Conservation (phyloP, 1,140 invertebrate genomes). For the Chymomyza costata region DNA sequence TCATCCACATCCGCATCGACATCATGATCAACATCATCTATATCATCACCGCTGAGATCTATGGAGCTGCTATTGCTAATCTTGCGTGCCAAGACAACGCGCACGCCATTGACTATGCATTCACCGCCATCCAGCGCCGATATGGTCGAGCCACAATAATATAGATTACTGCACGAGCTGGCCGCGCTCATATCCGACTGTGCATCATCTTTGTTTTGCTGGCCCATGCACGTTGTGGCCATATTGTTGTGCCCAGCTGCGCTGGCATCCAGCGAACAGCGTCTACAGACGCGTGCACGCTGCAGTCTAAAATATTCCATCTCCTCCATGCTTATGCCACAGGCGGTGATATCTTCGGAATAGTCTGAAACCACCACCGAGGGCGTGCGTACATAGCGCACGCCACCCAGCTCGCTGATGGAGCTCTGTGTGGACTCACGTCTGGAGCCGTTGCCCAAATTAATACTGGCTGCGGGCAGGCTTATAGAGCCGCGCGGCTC, state of each 20-base stretch:
- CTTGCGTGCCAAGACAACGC: conserved; percentile 77
- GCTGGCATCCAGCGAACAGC: conserved; percentile 62
- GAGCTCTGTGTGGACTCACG: conserved; percentile 69
- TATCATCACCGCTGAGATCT: conserved; percentile 78
- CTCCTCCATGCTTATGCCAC: conserved; percentile 81
- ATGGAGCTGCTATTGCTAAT: conserved; percentile 79
- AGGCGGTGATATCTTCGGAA: conserved; percentile 82
- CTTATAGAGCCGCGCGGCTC: conserved; percentile 8
- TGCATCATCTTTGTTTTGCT: conserved; percentile 44
- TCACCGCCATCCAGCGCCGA: conserved; percentile 78
- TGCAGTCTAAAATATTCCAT: conserved; percentile 80
- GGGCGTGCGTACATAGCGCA: conserved; percentile 83
- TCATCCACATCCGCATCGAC: conserved; percentile 3
- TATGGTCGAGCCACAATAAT: conserved; percentile 77
- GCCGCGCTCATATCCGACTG: conserved; percentile 79
- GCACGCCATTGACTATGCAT: conserved; percentile 75
- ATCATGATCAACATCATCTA: conserved; percentile 17
- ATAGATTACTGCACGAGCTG: conserved; percentile 81
- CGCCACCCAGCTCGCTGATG: conserved; percentile 59
- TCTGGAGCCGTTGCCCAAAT: conserved; percentile 40
- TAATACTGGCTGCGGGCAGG: conserved; percentile 12
- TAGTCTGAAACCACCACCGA: conserved; percentile 90
- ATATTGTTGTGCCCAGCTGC: conserved; percentile 23
- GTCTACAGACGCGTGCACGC: conserved; percentile 66
- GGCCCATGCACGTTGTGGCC: neutral